These are phyloP conservation scores for Polypedilum pembai DNA, from an alignment of 1,140 invertebrate genomes.

Conservation along the genomic window DNA sequence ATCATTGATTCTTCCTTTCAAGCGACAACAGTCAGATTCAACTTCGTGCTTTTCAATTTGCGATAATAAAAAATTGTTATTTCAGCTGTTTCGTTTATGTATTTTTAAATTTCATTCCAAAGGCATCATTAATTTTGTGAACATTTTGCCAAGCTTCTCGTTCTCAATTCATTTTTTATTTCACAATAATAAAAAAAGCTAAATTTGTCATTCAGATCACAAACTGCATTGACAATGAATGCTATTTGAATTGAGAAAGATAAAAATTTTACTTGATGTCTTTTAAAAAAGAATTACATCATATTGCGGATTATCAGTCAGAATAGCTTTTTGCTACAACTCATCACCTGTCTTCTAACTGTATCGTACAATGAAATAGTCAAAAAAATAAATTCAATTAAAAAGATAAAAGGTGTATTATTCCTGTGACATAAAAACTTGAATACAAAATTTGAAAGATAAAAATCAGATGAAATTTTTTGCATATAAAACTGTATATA, in stretches of 20 bases:
- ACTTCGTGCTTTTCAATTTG: not conserved
- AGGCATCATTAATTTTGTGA: constrained; percentile 5
- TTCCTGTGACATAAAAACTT: too few relatives aligned
- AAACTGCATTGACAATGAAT: not conserved
- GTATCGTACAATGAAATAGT: too few relatives aligned
- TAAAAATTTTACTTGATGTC: not conserved
- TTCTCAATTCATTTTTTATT: constrained; percentile 11
- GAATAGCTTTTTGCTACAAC: not conserved
- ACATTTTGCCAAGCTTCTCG: not conserved
- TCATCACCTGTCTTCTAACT: not conserved
- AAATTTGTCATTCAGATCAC: constrained; percentile 12
- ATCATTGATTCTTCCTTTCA: not conserved
- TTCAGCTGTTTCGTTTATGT: not conserved
- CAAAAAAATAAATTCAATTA: too few relatives aligned
- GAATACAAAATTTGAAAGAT: too few relatives aligned
- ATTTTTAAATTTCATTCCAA: not conserved
- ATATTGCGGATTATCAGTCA: not conserved
- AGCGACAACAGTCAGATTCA: not conserved
- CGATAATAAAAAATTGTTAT: constrained; percentile 19
- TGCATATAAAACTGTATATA: too few relatives aligned
- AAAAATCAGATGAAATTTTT: too few relatives aligned
- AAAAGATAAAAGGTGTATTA: too few relatives aligned
- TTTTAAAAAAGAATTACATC: not conserved
- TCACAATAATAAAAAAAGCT: not conserved
- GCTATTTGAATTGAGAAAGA: not conserved